Base-by-base conservation (phyloP, 2,888 invertebrate species). In the Cheiracanthium punctorium region DNA sequence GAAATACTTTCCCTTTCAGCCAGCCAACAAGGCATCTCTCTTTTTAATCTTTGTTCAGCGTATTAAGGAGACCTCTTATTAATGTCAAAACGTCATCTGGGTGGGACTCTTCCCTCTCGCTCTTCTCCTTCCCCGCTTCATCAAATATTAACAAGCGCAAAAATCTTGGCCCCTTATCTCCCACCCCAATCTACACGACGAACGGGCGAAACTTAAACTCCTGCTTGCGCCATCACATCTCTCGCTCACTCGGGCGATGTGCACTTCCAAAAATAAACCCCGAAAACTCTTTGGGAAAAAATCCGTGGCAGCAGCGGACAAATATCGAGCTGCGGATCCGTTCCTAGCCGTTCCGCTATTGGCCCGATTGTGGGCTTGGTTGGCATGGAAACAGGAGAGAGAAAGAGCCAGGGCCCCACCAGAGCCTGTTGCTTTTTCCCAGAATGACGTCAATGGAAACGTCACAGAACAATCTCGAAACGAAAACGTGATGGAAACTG, bases 341-440 rank as follows among this genome's bases (percentile, higher is more conserved):
- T 71, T 74, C 67, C 52, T 12, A 52, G 64, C 41, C 76, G 77
- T 82, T 82, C 76, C 76, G 43, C 65, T 37, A 20, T 24, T n/a
- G 37, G 33, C 20, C 30, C 5, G 1, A 58, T 69, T 72, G n/a
- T 24, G n/a, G 37, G 33, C 20, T 14, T 5, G 1, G 69, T 69
- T 72, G n/a, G 43, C 72, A 72, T 71, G 30, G 72, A 8, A 77
- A 82, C 75, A 29, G 58, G 58, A 48, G 43, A 33, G 41, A 33
- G 58, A 76, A 43, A n/a, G n/a, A n/a, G n/a, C n/a, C n/a, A n/a
- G n/a, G n/a, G n/a, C n/a, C n/a, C 82, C 71, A 82, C 76, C 75
- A 71, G 72, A 82, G 82, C 82, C 82, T 82, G 82, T 82, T 82
- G 82, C 82, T 82, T 75, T 82, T 76, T 72, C 82, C 67, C 72